Evolutionary conservation across 2,797 vertebrate species (phyloP).

Genomic region (Sebastes trivittatus): DNA sequence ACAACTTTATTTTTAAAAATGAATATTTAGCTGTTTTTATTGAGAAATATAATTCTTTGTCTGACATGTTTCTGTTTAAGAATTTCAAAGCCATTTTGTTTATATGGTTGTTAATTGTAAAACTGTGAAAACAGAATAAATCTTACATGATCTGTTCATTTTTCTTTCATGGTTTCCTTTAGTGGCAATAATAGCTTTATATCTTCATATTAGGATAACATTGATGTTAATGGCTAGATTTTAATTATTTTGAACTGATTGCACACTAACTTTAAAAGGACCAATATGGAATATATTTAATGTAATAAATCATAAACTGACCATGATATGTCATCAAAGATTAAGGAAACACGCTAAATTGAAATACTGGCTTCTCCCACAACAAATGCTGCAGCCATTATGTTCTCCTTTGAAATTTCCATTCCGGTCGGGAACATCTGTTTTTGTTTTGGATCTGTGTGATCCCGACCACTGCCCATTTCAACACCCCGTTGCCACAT

Average conservation of each 20-base stretch:
- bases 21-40: background rate
- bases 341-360: too few relatives aligned
- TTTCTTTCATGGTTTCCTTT: background rate
- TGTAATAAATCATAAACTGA: too few relatives aligned
- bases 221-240: background rate
- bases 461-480: too few relatives aligned
- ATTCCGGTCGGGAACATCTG: too few relatives aligned
- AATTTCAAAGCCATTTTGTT: background rate
- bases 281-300: too few relatives aligned
- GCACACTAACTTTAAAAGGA: background rate
- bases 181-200: background rate
- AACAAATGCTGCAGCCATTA: too few relatives aligned
- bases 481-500: too few relatives aligned
- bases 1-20: background rate
- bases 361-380: too few relatives aligned
- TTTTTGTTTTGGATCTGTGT: too few relatives aligned
- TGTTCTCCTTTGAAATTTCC: too few relatives aligned
- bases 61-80: background rate
- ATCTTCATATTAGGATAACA: background rate
- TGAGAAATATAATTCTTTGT: background rate
- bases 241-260: background rate
- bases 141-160: background rate
- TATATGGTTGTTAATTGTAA: background rate
- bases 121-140: constrained; percentile 1
- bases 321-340: too few relatives aligned